These are phyloP conservation scores for Drosophila siamana DNA, from an alignment of 2,888 invertebrate genomes.

Conservation along the genomic window DNA sequence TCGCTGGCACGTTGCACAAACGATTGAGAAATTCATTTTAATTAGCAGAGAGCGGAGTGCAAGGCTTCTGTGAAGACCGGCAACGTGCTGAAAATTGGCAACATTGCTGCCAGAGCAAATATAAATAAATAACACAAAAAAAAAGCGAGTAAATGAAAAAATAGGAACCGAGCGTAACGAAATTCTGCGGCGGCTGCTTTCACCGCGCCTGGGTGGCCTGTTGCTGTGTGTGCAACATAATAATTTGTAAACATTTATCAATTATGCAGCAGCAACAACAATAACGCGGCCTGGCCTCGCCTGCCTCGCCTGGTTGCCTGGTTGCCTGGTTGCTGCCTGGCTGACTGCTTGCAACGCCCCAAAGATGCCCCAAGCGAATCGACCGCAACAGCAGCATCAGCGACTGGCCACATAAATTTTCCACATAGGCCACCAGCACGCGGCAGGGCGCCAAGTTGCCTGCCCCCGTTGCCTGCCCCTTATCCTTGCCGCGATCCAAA, in stretches of 20 bases:
- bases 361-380: conserved; percentile 51
- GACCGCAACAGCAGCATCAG: conserved; percentile 17
- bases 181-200: conserved; percentile 37
- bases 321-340: too few species aligned
- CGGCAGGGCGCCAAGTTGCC: conserved; percentile 49
- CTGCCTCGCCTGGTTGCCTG: neutral
- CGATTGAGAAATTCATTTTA: conserved; percentile 67
- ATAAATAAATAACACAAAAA: neutral
- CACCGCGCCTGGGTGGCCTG: conserved; percentile 70
- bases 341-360: conserved; percentile 57
- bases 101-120: conserved; percentile 19
- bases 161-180: neutral
- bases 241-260: conserved; percentile 81
- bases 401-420: conserved; percentile 78
- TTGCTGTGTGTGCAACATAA: conserved; percentile 74
- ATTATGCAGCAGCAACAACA: conserved; percentile 74
- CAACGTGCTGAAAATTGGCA: conserved; percentile 42
- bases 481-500: neutral
- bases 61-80: conserved; percentile 51
- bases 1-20: conserved; percentile 1
- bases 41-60: conserved; percentile 65
- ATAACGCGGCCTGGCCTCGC: conserved; percentile 25
- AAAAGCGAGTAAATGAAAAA: neutral
- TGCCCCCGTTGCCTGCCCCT: neutral
- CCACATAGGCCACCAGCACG: conserved; percentile 60